A percentile compares a stretch with the other conserved stretches of the same genome.
Conservation (phyloP, 2,797 vertebrate genomes). For the Adrianichthys oophorus region DNA sequence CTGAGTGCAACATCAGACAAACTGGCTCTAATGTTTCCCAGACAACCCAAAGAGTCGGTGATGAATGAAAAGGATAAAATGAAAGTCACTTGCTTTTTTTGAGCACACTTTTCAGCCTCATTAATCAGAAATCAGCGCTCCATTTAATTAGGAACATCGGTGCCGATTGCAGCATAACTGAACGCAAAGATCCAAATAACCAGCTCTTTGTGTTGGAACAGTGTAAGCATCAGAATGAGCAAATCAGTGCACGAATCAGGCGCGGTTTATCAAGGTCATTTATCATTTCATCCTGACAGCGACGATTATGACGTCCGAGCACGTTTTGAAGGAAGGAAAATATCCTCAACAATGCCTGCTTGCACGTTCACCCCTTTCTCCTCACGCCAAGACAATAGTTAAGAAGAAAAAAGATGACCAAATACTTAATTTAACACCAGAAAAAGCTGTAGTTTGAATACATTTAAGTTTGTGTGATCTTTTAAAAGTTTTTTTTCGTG, state of each 20-base stretch:
- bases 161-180: slow-evolving; percentile 6
- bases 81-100: slow-evolving; percentile 38
- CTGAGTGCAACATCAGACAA: slow-evolving; percentile 31
- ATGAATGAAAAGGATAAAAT: slow-evolving; percentile 43
- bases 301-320: slow-evolving; percentile 25
- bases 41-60: slow-evolving; percentile 25
- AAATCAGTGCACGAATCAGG: slow-evolving; percentile 55
- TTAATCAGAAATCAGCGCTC: slow-evolving; percentile 37
- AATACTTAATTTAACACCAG: neutral
- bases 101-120: slow-evolving; percentile 21
- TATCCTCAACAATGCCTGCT: slow-evolving; percentile 5
- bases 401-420: neutral
- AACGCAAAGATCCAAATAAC: slow-evolving; percentile 54
- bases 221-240: slow-evolving; percentile 33
- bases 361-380: neutral
- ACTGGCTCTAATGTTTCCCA: slow-evolving; percentile 42
- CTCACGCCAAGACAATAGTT: slow-evolving; percentile 1
- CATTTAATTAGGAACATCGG: slow-evolving; percentile 34
- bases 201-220: slow-evolving; percentile 52
- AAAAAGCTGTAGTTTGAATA: no score
- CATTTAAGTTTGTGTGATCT: neutral
- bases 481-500: slow-evolving; percentile 1
- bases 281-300: slow-evolving; percentile 50
- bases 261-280: slow-evolving; percentile 41
- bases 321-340: slow-evolving; percentile 9